These are phyloP conservation scores for Pseudomyrmex dendroicus DNA, from an alignment of 1,140 invertebrate species.

Conservation along the genomic window DNA sequence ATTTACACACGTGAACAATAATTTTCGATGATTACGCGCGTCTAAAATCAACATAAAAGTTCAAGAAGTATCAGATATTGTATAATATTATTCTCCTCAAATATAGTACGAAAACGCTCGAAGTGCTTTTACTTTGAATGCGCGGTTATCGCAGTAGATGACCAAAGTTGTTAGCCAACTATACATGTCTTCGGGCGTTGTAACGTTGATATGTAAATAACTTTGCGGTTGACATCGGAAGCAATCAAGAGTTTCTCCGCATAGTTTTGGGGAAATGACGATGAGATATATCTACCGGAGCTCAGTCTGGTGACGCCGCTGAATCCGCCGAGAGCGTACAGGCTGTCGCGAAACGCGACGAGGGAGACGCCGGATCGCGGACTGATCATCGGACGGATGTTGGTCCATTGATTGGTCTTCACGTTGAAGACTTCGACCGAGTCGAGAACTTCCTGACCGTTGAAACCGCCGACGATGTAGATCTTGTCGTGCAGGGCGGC, in stretches of 20 bases:
- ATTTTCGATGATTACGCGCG: neutral
- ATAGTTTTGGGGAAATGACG: neutral
- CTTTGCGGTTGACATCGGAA: neutral
- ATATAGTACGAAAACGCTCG: neutral
- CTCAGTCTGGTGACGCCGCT: constrained; percentile 88
- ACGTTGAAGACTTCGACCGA: constrained; percentile 89
- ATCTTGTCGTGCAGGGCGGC: constrained; percentile 84
- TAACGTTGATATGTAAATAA: neutral
- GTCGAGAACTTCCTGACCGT: constrained; percentile 88
- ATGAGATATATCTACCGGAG: constrained; percentile 66
- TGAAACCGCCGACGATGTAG: constrained; percentile 91
- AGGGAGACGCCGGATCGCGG: constrained; percentile 92
- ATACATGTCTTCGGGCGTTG: neutral
- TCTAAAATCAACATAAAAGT: no score
- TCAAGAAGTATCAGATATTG: no score
- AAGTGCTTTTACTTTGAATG: neutral
- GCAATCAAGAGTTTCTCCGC: neutral
- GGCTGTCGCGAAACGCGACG: constrained; percentile 88
- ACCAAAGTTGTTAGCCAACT: neutral
- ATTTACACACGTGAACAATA: no score
- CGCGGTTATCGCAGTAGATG: neutral
- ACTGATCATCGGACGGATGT: constrained; percentile 91
- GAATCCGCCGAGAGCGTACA: constrained; percentile 91
- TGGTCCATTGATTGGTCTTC: constrained; percentile 89
- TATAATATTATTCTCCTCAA: neutral